Conservation (phyloP, 2,113 vertebrate species). For the Chrysemys picta region DNA sequence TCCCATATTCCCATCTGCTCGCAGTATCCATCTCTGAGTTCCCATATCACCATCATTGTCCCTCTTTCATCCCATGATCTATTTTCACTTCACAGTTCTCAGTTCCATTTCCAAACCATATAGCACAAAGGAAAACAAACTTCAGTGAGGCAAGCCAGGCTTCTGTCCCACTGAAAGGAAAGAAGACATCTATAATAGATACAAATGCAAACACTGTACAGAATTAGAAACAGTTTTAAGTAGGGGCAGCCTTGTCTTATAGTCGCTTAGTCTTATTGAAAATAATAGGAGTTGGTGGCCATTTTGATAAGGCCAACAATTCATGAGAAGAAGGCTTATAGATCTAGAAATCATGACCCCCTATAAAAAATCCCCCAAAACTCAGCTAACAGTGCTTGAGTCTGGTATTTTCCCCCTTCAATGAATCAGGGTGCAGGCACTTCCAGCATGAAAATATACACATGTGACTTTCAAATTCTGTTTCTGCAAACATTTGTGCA, state of each 20-base stretch:
- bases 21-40: not conserved
- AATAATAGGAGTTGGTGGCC: not conserved
- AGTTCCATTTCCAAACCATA: not conserved
- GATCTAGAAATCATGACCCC: not conserved
- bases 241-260: not conserved
- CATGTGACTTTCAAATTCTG: not conserved
- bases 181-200: not conserved
- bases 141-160: not conserved
- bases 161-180: not conserved
- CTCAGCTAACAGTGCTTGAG: not conserved
- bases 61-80: rapidly evolving
- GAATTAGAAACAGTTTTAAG: not conserved
- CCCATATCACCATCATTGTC: not conserved
- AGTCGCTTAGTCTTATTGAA: not conserved
- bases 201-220: not conserved
- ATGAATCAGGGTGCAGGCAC: not conserved
- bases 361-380: not conserved
- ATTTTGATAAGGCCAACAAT: not conserved
- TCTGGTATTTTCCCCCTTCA: not conserved
- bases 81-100: not conserved
- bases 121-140: not conserved
- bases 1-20: not conserved
- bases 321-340: not conserved
- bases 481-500: not conserved
- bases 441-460: not conserved